Evolutionary conservation across 2,113 vertebrate species (phyloP).

Genomic region (Neogobius melanostomus): DNA sequence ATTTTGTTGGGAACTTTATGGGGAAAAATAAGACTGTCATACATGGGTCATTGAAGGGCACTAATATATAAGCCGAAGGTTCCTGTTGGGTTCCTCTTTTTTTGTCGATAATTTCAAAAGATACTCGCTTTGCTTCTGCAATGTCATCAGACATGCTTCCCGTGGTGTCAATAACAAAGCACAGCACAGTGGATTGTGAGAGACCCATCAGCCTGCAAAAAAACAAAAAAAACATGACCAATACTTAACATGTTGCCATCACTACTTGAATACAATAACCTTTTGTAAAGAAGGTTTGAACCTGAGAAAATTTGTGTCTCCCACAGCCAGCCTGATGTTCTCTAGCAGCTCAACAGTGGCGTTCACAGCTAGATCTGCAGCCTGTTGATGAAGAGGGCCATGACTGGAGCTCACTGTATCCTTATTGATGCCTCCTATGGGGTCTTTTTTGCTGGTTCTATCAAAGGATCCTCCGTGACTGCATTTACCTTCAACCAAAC

Average conservation of each 20-base stretch:
- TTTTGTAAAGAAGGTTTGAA: conserved; percentile 13
- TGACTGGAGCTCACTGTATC: conserved; percentile 46
- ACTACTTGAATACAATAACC: too few relatives aligned
- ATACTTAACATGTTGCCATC: background rate
- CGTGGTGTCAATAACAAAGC: conserved; percentile 73
- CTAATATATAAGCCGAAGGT: conserved; percentile 67
- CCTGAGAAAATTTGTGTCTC: conserved; percentile 61
- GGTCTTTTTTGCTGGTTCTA: conserved; percentile 39
- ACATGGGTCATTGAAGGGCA: conserved; percentile 74
- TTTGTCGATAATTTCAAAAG: conserved; percentile 61
- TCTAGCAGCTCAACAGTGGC: conserved; percentile 69
- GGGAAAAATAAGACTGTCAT: background rate
- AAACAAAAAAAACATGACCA: background rate
- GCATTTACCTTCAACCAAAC: conserved; percentile 60
- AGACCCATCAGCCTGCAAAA: conserved; percentile 64
- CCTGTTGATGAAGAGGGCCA: conserved; percentile 51
- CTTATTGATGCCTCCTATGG: conserved; percentile 68
- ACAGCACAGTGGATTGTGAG: conserved; percentile 54
- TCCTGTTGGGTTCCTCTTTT: conserved; percentile 53
- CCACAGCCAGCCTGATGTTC: conserved; percentile 56
- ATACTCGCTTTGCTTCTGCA: conserved; percentile 44
- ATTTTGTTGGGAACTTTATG: background rate
- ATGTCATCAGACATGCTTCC: conserved; percentile 68
- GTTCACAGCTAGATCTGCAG: conserved; percentile 53
- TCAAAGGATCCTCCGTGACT: conserved; percentile 60